These are phyloP conservation scores for Phocides pigmalion DNA, from an alignment of 1,140 invertebrate genomes.

Conservation along the genomic window DNA sequence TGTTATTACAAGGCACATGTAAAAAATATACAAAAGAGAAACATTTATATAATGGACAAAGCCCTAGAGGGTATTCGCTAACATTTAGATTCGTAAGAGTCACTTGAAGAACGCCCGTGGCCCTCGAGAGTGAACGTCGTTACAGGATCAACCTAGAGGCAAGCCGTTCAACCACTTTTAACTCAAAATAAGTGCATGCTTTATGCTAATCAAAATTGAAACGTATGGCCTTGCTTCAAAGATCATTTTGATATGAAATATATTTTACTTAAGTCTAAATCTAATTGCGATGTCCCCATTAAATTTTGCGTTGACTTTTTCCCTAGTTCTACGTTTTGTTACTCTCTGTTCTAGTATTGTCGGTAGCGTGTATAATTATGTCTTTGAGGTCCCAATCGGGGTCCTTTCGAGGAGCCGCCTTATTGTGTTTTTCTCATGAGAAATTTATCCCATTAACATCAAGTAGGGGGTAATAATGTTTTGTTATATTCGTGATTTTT, in stretches of 20 bases:
- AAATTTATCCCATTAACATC: background rate
- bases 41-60: slow-evolving; percentile 55
- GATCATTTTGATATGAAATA: background rate
- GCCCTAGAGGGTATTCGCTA: slow-evolving; percentile 43
- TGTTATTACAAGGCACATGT: slow-evolving; percentile 42
- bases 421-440: background rate
- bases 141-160: slow-evolving; percentile 36
- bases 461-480: slow-evolving; percentile 6
- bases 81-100: slow-evolving; percentile 58
- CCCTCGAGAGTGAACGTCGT: slow-evolving; percentile 39
- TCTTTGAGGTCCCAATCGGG: slow-evolving; percentile 9
- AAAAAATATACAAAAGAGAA: slow-evolving; percentile 47
- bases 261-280: background rate
- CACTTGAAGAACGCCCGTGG: slow-evolving; percentile 52
- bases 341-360: slow-evolving; percentile 42
- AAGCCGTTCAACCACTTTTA: background rate
- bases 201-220: background rate
- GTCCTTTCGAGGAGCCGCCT: background rate
- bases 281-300: slow-evolving; percentile 21
- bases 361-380: slow-evolving; percentile 42
- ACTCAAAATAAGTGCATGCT: background rate
- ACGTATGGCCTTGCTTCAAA: background rate
- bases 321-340: slow-evolving; percentile 37
- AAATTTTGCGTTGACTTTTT: slow-evolving; percentile 45
- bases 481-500: background rate